Evolutionary conservation across 2,888 invertebrate genomes (phyloP).

Genomic region (Dryobotodes eremita): DNA sequence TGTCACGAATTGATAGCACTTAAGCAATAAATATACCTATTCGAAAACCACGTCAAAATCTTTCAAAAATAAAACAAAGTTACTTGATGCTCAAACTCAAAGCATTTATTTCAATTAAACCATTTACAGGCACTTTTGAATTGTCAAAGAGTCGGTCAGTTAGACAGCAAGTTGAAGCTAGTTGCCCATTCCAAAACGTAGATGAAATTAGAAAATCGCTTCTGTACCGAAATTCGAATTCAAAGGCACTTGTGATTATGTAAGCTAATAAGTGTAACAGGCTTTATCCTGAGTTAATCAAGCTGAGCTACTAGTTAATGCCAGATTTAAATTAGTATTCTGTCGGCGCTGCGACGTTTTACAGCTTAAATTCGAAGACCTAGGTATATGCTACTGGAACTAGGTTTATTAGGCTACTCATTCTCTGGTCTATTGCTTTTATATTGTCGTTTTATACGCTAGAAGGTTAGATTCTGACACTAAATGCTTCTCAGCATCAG

Average conservation of each 20-base stretch:
- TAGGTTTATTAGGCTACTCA: constrained; percentile 24
- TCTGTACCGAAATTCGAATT: constrained; percentile 2
- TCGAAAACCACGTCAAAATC: neutral
- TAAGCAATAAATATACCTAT: neutral
- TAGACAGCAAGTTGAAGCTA: no score
- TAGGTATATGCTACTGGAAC: constrained; percentile 21
- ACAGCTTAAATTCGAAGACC: constrained; percentile 21
- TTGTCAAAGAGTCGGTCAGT: no score
- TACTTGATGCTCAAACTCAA: no score
- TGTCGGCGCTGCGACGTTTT: constrained; percentile 20
- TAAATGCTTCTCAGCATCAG: constrained; percentile 5
- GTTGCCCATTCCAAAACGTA: no score
- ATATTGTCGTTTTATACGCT: constrained; percentile 1
- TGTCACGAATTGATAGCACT: neutral
- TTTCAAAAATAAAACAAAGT: neutral
- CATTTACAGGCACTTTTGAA: no score
- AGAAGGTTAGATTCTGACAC: neutral
- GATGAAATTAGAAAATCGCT: constrained; percentile 17
- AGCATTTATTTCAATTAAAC: no score
- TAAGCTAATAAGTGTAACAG: constrained; percentile 44
- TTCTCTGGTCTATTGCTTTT: constrained; percentile 28
- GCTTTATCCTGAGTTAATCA: constrained; percentile 54
- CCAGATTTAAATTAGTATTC: constrained; percentile 58
- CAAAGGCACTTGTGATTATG: constrained; percentile 29
- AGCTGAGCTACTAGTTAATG: constrained; percentile 28